These are phyloP conservation scores for Marasmarcha lunaedactyla DNA, from an alignment of 2,888 invertebrate species.

Conservation along the genomic window DNA sequence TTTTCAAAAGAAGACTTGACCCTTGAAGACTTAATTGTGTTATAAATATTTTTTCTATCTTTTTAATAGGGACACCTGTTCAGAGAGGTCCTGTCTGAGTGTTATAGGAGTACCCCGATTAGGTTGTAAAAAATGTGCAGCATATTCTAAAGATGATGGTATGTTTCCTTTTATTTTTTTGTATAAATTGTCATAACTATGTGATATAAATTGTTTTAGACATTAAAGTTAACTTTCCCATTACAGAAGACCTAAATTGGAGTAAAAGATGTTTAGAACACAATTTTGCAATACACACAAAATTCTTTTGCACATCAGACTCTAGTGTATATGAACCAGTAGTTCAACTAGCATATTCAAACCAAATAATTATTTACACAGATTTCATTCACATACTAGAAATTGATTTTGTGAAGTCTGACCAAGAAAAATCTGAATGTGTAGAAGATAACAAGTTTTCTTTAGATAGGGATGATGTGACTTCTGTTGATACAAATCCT, in stretches of 20 bases:
- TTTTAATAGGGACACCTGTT: slow-evolving; percentile 50
- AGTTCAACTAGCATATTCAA: slow-evolving; percentile 76
- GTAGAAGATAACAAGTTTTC: slow-evolving; percentile 40
- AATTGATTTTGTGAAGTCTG: slow-evolving; percentile 63
- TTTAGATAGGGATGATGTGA: slow-evolving; percentile 43
- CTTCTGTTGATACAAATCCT: slow-evolving; percentile 42
- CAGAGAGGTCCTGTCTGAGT: slow-evolving; percentile 63
- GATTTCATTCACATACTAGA: slow-evolving; percentile 87
- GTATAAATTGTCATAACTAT: not conserved
- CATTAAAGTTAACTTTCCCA: not conserved
- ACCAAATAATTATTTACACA: slow-evolving; percentile 85
- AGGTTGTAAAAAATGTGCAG: slow-evolving; percentile 73
- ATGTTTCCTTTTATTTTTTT: not conserved
- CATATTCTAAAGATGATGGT: slow-evolving; percentile 61
- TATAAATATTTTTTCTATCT: too few relatives aligned
- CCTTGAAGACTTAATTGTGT: too few relatives aligned
- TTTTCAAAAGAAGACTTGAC: slow-evolving; percentile 1
- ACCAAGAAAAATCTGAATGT: slow-evolving; percentile 36
- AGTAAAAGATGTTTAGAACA: slow-evolving; percentile 85
- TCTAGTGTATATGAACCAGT: slow-evolving; percentile 81
- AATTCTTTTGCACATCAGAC: slow-evolving; percentile 90
- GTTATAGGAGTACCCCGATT: slow-evolving; percentile 71
- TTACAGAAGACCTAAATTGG: slow-evolving; percentile 66
- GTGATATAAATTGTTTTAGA: not conserved
- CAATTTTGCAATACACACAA: slow-evolving; percentile 92